phyloP scores from a whole-genome alignment of 2,113 vertebrate species.

The Mesocricetus auratus region DNA sequence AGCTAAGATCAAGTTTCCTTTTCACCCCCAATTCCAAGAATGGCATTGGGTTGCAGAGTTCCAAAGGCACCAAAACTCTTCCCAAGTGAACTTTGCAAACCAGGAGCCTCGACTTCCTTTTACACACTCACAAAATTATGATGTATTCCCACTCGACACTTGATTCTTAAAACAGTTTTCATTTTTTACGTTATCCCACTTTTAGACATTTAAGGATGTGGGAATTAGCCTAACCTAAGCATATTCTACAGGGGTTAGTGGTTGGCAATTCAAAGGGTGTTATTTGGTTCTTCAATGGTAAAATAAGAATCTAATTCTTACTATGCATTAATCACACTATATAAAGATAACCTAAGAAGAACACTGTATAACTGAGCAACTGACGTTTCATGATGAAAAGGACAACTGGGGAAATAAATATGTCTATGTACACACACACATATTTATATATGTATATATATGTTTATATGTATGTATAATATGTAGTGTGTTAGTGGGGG shows the following conservation, averaged over 20 bases:
- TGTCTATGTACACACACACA: not conserved
- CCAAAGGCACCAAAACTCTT: not conserved
- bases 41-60: not conserved
- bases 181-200: slow-evolving; percentile 10
- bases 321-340: not conserved
- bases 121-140: not conserved
- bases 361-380: not conserved
- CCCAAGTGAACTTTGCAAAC: not conserved
- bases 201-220: not conserved
- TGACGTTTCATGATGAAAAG: not conserved
- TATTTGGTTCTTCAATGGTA: not conserved
- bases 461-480: too few species aligned
- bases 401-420: not conserved
- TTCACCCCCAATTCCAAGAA: not conserved
- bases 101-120: not conserved
- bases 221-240: not conserved
- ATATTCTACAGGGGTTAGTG: not conserved
- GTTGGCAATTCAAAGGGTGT: not conserved
- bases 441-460: too few species aligned
- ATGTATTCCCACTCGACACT: not conserved
- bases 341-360: not conserved
- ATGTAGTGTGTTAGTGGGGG: not conserved
- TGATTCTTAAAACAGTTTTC: not conserved
- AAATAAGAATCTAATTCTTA: not conserved
- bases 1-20: not conserved